Base-by-base conservation (phyloP, 2,888 invertebrate genomes). In the Andrena flavipes region DNA sequence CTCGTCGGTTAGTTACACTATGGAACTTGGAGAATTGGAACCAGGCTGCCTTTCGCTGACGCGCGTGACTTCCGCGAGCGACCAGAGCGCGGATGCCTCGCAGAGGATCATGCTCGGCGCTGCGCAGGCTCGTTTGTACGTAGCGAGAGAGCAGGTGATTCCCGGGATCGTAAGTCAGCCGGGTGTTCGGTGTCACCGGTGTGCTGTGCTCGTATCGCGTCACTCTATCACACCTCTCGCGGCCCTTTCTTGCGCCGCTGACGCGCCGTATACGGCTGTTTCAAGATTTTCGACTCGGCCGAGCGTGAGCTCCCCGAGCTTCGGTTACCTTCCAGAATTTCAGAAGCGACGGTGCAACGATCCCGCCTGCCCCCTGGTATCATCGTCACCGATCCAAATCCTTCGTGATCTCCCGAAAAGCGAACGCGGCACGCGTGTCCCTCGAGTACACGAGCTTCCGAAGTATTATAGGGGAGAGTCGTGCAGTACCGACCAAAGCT, bases 201-300 rank as follows among this genome's bases (percentile, higher is more conserved):
- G 81, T 33, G 23, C 72, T 71, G 56, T 56, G 71, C 75, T 83
- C 76, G 81, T 89, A 90, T 90, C 90, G 86, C 78, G 74, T 85
- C 82, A 78, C 82, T 88, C 84, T 80, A 90, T 90, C 89, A 90
- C 89, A 90, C 88, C 84, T 87, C 81, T 87, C 78, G 71, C 71
- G 80, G 70, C 77, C 49, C 76, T 84, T 87, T 87, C 76, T 84
- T 85, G 70, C 72, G 69, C 64, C 75, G 75, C 73, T 79, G 62
- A 69, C 64, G 67, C 69, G 69, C 85, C 87, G 87, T 82, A 84
- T 81, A 87, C 79, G 80, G 87, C 60, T 68, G 82, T 67, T 65
- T 75, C 72, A 78, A 76, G 84, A 88, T 88, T 88, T 87, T 87
- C 85, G 75, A 84, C 84, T 85, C 76, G 77, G 62, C 80, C 79